A percentile compares a stretch with the other conserved stretches of the same genome.
Evolutionary conservation across 2,888 invertebrate species (phyloP).

Genomic region (Mythimna impura): DNA sequence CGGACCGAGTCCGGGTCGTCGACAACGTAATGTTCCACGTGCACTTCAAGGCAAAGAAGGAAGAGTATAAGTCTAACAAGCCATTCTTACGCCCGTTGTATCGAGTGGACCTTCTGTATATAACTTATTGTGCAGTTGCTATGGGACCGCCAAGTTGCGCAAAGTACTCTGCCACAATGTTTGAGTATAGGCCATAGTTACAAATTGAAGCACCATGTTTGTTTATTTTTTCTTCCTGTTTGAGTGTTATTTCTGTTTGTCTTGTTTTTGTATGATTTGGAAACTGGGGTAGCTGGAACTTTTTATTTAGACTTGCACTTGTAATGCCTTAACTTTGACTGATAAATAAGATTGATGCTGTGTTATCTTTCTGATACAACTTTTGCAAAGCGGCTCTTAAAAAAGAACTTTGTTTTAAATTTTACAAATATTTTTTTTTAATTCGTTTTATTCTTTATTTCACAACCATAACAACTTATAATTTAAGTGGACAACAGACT

Average conservation of each 20-base stretch:
- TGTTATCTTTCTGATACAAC: no score
- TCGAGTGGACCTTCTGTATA: constrained; percentile 1
- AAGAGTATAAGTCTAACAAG: no score
- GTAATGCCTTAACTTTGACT: background rate
- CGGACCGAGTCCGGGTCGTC: no score
- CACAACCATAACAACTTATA: no score
- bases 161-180: constrained; percentile 53
- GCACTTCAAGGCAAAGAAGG: no score
- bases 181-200: constrained; percentile 59
- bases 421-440: no score
- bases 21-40: no score
- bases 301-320: background rate
- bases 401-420: no score
- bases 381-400: no score
- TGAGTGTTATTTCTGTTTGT: constrained; percentile 44
- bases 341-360: background rate
- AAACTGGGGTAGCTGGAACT: background rate
- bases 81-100: background rate
- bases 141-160: constrained; percentile 46
- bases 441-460: no score
- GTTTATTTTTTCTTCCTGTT: constrained; percentile 27
- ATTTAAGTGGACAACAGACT: no score
- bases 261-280: constrained; percentile 37
- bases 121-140: constrained; percentile 9
- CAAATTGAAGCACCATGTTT: constrained; percentile 57